These are phyloP conservation scores for Ochropacha duplaris DNA, from an alignment of 2,888 invertebrate genomes.

Conservation along the genomic window DNA sequence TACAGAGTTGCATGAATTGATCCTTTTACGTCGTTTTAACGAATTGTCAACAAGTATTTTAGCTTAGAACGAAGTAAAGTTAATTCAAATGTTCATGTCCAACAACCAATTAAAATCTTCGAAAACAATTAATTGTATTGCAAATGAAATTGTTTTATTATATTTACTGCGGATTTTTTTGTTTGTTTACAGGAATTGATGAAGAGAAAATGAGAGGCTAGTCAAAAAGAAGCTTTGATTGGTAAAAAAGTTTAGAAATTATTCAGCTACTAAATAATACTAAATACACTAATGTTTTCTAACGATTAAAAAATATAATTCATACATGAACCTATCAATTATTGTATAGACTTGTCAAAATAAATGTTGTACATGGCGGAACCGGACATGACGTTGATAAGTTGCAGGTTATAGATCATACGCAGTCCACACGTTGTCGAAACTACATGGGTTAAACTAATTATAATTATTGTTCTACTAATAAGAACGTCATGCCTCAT, in stretches of 20 bases:
- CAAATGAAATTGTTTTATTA: neutral
- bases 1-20: neutral
- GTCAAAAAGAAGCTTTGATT: too few relatives aligned
- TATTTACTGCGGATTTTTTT: neutral
- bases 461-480: conserved; percentile 2
- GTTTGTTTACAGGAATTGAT: too few relatives aligned
- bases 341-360: conserved; percentile 1
- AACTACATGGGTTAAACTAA: neutral
- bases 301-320: neutral
- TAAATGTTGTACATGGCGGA: conserved; percentile 23
- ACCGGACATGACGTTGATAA: conserved; percentile 30
- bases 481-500: conserved; percentile 1
- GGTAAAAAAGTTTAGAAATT: too few relatives aligned
- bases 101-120: conserved; percentile 15
- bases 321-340: neutral
- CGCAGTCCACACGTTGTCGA: conserved; percentile 1
- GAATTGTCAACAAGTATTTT: neutral
- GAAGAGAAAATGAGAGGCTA: too few relatives aligned
- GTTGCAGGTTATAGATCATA: conserved; percentile 13
- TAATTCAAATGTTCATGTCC: neutral
- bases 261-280: too few relatives aligned
- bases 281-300: neutral
- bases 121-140: conserved; percentile 6
- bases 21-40: neutral
- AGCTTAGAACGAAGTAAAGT: neutral